phyloP scores from a whole-genome alignment of 1,140 invertebrate species.

The Achroia grisella region DNA sequence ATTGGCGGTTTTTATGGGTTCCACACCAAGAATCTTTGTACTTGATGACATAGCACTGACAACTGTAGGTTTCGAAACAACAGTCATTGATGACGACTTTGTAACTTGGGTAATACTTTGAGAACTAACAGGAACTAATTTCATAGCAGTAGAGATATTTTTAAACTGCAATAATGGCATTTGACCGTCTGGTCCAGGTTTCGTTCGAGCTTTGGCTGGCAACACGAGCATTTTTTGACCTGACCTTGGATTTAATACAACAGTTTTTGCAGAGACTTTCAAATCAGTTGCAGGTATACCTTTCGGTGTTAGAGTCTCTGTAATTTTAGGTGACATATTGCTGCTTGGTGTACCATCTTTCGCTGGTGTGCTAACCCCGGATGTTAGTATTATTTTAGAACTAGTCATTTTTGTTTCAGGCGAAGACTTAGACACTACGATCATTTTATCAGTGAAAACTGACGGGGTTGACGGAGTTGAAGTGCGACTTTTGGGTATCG shows the following conservation, averaged over 20 bases:
- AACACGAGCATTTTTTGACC: slow-evolving; percentile 71
- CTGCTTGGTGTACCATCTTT: slow-evolving; percentile 35
- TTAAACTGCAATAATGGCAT: slow-evolving; percentile 65
- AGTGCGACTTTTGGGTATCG: slow-evolving; percentile 36
- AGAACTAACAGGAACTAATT: slow-evolving; percentile 61
- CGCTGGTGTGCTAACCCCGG: slow-evolving; percentile 36
- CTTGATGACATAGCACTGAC: slow-evolving; percentile 36
- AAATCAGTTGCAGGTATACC: slow-evolving; percentile 66
- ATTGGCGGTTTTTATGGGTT: slow-evolving; percentile 65
- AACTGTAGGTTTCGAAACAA: slow-evolving; percentile 44
- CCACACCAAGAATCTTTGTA: slow-evolving; percentile 48
- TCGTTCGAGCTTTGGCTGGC: slow-evolving; percentile 51
- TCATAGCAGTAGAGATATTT: slow-evolving; percentile 61
- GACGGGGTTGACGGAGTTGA: slow-evolving; percentile 32
- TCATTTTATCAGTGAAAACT: slow-evolving; percentile 63
- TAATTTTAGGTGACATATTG: slow-evolving; percentile 34
- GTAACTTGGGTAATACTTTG: slow-evolving; percentile 36
- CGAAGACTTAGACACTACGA: slow-evolving; percentile 61
- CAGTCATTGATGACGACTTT: slow-evolving; percentile 38
- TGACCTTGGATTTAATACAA: slow-evolving; percentile 66
- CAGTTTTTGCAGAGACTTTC: slow-evolving; percentile 68
- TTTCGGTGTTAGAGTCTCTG: slow-evolving; percentile 59
- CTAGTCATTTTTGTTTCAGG: slow-evolving; percentile 39
- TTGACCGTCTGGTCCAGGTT: slow-evolving; percentile 46
- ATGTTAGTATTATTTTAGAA: slow-evolving; percentile 60